Base-by-base conservation (phyloP, 92 coral and sea anemone genomes). In the Chrysogorgia sp. region DNA sequence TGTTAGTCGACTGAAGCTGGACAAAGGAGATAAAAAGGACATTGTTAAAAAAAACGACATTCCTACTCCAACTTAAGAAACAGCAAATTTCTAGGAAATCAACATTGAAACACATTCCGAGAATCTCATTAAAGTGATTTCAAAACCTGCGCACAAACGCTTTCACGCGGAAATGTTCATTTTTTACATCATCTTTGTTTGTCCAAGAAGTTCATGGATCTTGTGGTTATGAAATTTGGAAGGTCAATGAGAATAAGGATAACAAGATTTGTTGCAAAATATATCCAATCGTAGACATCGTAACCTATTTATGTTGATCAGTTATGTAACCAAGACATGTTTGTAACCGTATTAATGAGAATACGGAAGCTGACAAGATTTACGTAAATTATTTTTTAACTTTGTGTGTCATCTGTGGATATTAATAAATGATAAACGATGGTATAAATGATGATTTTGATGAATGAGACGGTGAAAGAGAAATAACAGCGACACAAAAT, bases 11-110 rank as follows among this genome's bases (percentile, higher is more conserved):
- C 59, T 82, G 33, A 90, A 87, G 2, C 88, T 90, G n/a, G 93
- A 86, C 56, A 72, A 87, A 65, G 93, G 93, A 19, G 63, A 82
- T 60, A 83, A 78, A 48, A 87, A 90, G 8, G 82, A 88, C 63
- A 90, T 90, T 68, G 93, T 90, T 17, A 90, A 90, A 84, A 90
- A 90, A 64, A 80, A 82, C 53, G 82, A 82, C 21, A 86, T 90
- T 50, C 93, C 93, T 43, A 55, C 60, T 47, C 86, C 90, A 12
- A 34, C 32, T 32, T 53, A 72, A 21, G 34, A 32, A 32, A n/a
- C 40, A 17, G 20, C 23, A 69, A 30, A 31, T 0, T 1, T 47
- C 14, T 47, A 47, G 10, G 53, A 47, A 7, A 6, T 6, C 53
- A 47, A n/a, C 53, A n/a, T 47, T 15, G 15, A 47, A 47, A 47